phyloP scores from a whole-genome alignment of 2,888 invertebrate species.

The Ceratothoa steindachneri region DNA sequence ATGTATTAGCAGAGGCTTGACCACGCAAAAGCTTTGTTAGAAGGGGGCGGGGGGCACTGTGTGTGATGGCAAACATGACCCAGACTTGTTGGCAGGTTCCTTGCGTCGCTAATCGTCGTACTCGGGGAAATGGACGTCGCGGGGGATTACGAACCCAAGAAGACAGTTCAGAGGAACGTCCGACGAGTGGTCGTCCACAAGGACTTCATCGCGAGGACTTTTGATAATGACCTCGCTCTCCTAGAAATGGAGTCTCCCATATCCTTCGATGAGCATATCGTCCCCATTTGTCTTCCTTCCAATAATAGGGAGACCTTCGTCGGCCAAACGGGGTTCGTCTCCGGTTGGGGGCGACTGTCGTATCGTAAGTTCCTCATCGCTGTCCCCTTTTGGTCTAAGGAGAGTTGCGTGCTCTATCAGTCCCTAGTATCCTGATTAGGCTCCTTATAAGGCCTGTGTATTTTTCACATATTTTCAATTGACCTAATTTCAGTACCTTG shows the following conservation, averaged over 20 bases:
- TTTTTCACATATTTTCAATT: no score
- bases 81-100: no score
- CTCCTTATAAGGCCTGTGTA: no score
- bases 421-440: no score
- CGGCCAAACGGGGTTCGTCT: conserved; percentile 80
- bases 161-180: conserved; percentile 71
- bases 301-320: conserved; percentile 66
- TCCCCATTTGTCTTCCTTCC: conserved; percentile 87
- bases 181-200: conserved; percentile 81
- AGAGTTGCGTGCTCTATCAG: no score
- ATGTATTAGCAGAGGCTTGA: no score
- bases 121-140: conserved; percentile 88
- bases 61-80: no score
- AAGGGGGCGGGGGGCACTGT: no score
- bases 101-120: conserved; percentile 83
- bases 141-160: conserved; percentile 65
- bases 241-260: conserved; percentile 78
- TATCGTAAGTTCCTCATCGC: conserved; percentile 62
- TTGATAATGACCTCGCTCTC: conserved; percentile 85
- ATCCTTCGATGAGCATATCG: conserved; percentile 78
- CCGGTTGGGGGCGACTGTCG: conserved; percentile 86
- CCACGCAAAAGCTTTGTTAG: no score
- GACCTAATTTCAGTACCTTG: no score
- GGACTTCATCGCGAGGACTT: conserved; percentile 82
- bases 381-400: not conserved